Percentiles rank a stretch among this genome's conserved stretches.
Evolutionary conservation across 2,888 invertebrate species (phyloP).

Genomic region (Pherbina coryleti): DNA sequence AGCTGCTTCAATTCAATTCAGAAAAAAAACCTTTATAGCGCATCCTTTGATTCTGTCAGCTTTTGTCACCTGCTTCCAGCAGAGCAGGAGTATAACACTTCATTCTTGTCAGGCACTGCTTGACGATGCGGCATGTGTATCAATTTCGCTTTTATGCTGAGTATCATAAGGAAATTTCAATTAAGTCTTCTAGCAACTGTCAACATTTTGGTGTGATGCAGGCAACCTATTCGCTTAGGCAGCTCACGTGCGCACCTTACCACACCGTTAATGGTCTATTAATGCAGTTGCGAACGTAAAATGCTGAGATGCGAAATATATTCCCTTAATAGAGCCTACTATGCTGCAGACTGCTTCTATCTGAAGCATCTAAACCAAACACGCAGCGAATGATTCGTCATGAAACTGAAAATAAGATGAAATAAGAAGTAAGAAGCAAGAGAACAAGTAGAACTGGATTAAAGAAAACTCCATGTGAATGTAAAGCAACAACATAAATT

Average conservation of each 20-base stretch:
- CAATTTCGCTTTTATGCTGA: conserved; percentile 34
- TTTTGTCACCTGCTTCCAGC: background rate
- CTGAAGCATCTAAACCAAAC: too few species aligned
- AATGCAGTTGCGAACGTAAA: conserved; percentile 46
- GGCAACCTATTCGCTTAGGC: conserved; percentile 23
- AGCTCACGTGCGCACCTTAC: conserved; percentile 52
- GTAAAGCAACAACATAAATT: conserved; percentile 16
- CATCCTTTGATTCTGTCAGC: background rate
- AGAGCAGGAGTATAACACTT: background rate
- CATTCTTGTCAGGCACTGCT: background rate
- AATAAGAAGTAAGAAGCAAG: background rate
- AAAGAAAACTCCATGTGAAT: background rate
- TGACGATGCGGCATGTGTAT: background rate
- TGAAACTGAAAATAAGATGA: background rate
- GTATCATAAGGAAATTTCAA: conserved; percentile 29
- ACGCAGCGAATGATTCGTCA: too few species aligned
- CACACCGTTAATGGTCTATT: conserved; percentile 56
- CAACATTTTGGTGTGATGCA: conserved; percentile 2
- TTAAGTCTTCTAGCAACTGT: conserved; percentile 14
- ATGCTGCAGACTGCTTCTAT: too few species aligned
- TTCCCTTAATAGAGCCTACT: too few species aligned
- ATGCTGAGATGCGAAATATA: too few species aligned
- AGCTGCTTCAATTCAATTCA: too few species aligned
- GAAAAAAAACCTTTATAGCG: too few species aligned
- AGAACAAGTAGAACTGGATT: background rate